A percentile compares a stretch with the other conserved stretches of the same genome.
Conservation (phyloP, 2,797 vertebrate genomes). For the Allobates femoralis region DNA sequence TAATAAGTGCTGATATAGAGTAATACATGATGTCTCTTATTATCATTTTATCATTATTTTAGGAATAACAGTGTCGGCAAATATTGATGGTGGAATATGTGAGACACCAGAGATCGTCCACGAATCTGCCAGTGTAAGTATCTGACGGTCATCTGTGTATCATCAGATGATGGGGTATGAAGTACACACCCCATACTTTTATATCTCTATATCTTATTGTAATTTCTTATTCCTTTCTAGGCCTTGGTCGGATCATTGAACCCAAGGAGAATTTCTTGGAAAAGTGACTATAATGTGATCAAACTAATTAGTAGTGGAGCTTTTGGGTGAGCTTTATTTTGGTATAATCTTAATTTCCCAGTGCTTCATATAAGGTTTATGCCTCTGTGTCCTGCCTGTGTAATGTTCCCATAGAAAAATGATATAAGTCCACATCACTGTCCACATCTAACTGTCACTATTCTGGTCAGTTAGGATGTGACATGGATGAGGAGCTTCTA, state of each 20-base stretch:
- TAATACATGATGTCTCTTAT: conserved; percentile 7
- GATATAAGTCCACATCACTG: too few species aligned
- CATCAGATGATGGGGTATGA: too few species aligned
- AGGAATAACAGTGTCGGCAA: conserved; percentile 94
- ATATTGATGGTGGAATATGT: conserved; percentile 90
- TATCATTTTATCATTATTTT: not conserved
- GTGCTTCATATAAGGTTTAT: too few species aligned
- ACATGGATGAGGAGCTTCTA: not conserved
- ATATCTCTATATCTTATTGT: not conserved
- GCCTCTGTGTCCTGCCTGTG: too few species aligned
- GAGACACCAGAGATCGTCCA: conserved; percentile 28
- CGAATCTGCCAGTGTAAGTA: not conserved
- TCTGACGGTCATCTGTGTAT: not conserved
- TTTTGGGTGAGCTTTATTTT: not conserved
- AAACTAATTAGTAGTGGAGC: not conserved
- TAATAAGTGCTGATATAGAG: conserved; percentile 95
- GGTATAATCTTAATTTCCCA: not conserved
- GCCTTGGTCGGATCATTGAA: not conserved
- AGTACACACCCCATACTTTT: not conserved
- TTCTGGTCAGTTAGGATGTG: not conserved
- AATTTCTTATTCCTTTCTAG: not conserved
- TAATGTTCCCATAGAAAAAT: not conserved
- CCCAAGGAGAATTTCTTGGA: not conserved
- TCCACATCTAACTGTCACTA: not conserved
- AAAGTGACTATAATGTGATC: not conserved